Base-by-base conservation (phyloP, 2,888 invertebrate species). In the Heliconius aoede region DNA sequence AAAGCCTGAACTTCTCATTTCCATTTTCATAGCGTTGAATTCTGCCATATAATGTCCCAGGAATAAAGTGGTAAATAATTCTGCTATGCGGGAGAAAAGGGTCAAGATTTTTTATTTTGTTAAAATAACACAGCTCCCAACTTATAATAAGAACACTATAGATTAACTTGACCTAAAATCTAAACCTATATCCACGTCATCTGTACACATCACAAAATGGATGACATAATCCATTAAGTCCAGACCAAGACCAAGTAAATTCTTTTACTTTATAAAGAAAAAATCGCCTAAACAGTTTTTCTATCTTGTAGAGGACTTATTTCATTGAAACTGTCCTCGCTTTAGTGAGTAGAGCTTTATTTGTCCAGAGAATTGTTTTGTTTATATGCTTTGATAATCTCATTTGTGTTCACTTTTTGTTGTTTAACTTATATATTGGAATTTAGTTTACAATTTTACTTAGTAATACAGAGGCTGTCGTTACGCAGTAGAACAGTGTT, bases 311-410 rank as follows among this genome's bases (percentile, higher is more conserved):
- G 32, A 69, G 58, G 68, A 40, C 68, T 55, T 72, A 75, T 75
- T 72, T 61, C 72, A 61, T 60, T 68, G 72, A 24, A 67, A 75
- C 58, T 74, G 61, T 67, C 72, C 71, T 73, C 71, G 55, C 60
- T 65, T 71, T 32, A 26, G 11, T 51, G 60, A 76, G 72, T 76
- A 71, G 71, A 74, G 71, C 71, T 74, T 76, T 71, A 64, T 73
- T 76, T 73, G 60, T 68, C 61, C 61, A 30, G 30, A 3, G n/a
- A 32, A 69, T 55, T 69, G 55, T 69, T 55, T 69, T 55, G 13
- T 69, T 55, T 30, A 55, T 32, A 69, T 18, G 24, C 55, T 8
- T 69, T 55, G 51, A 69, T 69, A 30, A 69, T 28, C 13, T 46
- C 51, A 64, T 64, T 64, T n/a, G 28, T 18, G 11, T 67, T 1